Evolutionary conservation across 2,888 invertebrate genomes (phyloP).

Genomic region (Pollenia angustigena): DNA sequence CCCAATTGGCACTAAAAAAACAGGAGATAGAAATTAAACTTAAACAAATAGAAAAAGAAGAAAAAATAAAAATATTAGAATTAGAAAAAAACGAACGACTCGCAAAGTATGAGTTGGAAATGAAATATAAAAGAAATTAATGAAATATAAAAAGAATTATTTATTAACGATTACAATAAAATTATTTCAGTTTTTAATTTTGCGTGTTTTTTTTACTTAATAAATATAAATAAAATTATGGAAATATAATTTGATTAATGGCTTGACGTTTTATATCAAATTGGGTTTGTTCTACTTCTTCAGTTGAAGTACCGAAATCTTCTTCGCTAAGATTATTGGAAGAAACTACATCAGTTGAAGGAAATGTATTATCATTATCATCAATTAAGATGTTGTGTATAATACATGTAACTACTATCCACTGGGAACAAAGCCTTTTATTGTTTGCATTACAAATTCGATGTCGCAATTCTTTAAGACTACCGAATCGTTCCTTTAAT

Average conservation of each 20-base stretch:
- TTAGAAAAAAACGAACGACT: no score
- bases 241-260: constrained; percentile 1
- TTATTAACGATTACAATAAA: no score
- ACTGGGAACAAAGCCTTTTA: constrained; percentile 36
- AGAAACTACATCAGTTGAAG: neutral
- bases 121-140: no score
- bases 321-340: neutral
- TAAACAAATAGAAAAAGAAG: no score
- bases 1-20: no score
- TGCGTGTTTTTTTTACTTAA: no score
- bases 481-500: constrained; percentile 45
- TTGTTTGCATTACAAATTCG: neutral
- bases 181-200: no score
- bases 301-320: no score
- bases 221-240: neutral
- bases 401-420: constrained; percentile 49
- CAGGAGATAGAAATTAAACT: no score
- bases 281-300: neutral
- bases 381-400: constrained; percentile 45
- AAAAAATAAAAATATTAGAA: no score
- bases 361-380: neutral
- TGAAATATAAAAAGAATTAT: no score
- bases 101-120: no score
- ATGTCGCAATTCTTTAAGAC: constrained; percentile 44
- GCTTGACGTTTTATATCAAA: constrained; percentile 13